phyloP scores from a whole-genome alignment of 2,113 vertebrate species.

The Myodes glareolus region DNA sequence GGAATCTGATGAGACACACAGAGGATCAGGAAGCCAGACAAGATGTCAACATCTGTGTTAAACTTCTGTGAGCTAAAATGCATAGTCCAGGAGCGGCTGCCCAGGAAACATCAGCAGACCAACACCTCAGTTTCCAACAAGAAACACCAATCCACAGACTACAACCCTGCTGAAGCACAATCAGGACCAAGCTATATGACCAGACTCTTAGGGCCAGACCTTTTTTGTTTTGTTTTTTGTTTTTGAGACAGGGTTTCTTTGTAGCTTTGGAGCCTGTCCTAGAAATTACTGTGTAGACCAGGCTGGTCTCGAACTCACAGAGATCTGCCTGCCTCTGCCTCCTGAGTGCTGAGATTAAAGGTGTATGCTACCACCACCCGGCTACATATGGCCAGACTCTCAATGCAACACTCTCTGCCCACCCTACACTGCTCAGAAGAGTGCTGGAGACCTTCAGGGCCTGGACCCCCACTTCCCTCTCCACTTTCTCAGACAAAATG shows the following conservation, averaged over 20 bases:
- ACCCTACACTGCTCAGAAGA: background rate
- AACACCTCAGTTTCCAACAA: background rate
- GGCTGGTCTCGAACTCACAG: too few relatives aligned
- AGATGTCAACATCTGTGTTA: background rate
- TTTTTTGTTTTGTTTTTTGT: too few relatives aligned
- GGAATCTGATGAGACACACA: background rate
- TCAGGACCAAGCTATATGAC: background rate
- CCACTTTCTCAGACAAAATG: conserved; percentile 29
- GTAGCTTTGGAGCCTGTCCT: too few relatives aligned
- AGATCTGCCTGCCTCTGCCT: too few relatives aligned
- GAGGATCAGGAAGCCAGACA: background rate
- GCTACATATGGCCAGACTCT: background rate
- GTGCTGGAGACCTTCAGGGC: background rate
- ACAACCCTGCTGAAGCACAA: background rate
- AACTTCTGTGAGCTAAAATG: background rate
- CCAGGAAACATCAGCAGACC: background rate
- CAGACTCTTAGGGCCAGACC: background rate
- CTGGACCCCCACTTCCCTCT: background rate
- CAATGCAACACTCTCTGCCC: background rate
- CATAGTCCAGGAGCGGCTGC: background rate
- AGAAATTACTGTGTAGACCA: too few relatives aligned
- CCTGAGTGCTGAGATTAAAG: too few relatives aligned
- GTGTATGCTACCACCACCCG: too few relatives aligned
- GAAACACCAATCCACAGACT: background rate
- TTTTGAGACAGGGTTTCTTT: too few relatives aligned